Percentiles rank a stretch among this genome's conserved stretches.
phyloP scores from a whole-genome alignment of 1,140 invertebrate species.

The Ceratina calcarata region DNA sequence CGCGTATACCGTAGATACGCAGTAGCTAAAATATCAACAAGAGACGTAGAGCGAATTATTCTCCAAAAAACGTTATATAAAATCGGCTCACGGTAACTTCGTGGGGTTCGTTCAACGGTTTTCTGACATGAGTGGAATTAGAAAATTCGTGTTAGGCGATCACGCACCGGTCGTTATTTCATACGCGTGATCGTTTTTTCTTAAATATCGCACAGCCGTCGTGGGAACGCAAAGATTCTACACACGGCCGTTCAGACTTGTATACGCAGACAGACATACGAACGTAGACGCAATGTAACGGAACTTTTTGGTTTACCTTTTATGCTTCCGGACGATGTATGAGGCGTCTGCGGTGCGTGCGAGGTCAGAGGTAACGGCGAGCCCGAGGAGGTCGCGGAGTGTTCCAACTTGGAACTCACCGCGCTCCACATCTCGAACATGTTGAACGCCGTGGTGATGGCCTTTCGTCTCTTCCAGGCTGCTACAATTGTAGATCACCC shows the following conservation, averaged over 20 bases:
- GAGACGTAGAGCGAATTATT: slow-evolving; percentile 23
- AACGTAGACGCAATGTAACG: background rate
- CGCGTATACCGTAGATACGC: background rate
- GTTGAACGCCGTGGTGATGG: slow-evolving; percentile 83
- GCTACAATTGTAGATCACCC: slow-evolving; percentile 52
- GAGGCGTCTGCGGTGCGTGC: slow-evolving; percentile 84
- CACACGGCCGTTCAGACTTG: background rate
- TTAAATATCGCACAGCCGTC: slow-evolving; percentile 16
- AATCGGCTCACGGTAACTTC: slow-evolving; percentile 9
- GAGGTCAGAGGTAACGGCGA: slow-evolving; percentile 78
- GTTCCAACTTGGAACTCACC: slow-evolving; percentile 89
- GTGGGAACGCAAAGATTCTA: slow-evolving; percentile 21
- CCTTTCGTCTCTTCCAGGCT: slow-evolving; percentile 60
- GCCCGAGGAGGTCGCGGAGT: slow-evolving; percentile 80
- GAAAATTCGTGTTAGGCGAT: slow-evolving; percentile 33
- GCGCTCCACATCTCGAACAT: slow-evolving; percentile 94
- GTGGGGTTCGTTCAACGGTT: slow-evolving; percentile 29
- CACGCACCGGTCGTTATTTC: no score
- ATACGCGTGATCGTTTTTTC: slow-evolving; percentile 31
- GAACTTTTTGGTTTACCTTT: slow-evolving; percentile 85
- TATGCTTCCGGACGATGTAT: slow-evolving; percentile 90
- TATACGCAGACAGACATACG: background rate
- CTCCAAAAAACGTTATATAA: slow-evolving; percentile 45
- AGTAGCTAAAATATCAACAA: background rate
- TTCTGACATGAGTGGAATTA: slow-evolving; percentile 44